Conservation (phyloP, 2,888 invertebrate genomes). For the Eilema sororculum region DNA sequence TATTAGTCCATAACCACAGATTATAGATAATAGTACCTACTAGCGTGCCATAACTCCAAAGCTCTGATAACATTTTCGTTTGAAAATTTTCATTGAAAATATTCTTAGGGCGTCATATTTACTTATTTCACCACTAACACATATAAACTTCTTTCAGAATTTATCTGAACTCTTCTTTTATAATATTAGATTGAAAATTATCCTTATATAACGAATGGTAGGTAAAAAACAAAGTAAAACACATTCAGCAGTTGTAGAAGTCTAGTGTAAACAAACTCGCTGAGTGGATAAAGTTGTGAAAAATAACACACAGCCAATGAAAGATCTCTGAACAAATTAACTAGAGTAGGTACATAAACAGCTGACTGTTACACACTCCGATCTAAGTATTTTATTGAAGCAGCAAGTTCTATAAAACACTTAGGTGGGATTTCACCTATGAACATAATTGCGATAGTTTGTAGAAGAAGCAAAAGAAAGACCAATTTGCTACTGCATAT, state of each 20-base stretch:
- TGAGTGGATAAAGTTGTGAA: neutral
- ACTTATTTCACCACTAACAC: too few species aligned
- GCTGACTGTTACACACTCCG: neutral
- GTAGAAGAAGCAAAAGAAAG: neutral
- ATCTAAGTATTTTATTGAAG: neutral
- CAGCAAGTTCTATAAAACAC: neutral
- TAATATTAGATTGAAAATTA: neutral
- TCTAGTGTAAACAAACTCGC: neutral
- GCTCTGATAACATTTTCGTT: too few species aligned
- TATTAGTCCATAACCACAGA: too few species aligned
- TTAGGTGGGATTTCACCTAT: neutral
- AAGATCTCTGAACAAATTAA: conserved; percentile 4
- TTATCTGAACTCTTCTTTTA: neutral
- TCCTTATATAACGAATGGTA: neutral
- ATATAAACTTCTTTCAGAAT: neutral
- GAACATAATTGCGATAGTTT: neutral
- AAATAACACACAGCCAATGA: neutral
- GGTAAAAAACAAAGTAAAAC: neutral
- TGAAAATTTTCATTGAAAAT: too few species aligned
- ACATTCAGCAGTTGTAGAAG: neutral
- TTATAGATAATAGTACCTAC: too few species aligned
- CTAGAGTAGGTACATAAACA: neutral
- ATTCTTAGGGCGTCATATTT: too few species aligned
- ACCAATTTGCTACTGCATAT: too few species aligned
- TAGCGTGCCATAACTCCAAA: too few species aligned